Percentiles rank a stretch among this genome's conserved stretches.
phyloP scores from a whole-genome alignment of 2,888 invertebrate species.

The Epirrhoe tristata region DNA sequence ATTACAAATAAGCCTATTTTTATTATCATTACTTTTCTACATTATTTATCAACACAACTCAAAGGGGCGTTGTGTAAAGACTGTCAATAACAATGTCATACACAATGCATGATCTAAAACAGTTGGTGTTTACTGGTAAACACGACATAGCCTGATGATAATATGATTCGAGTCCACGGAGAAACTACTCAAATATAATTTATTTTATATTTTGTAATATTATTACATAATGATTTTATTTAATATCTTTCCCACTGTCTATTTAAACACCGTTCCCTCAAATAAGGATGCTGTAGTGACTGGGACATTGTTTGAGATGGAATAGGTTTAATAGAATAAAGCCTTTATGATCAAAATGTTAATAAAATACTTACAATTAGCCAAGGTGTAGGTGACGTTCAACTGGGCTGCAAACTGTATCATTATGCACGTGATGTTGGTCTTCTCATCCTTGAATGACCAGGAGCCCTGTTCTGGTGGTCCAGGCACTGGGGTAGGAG shows the following conservation, averaged over 20 bases:
- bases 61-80: slow-evolving; percentile 19
- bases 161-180: too few relatives aligned
- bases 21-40: too few relatives aligned
- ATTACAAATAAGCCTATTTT: too few relatives aligned
- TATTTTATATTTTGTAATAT: too few relatives aligned
- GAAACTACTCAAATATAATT: too few relatives aligned
- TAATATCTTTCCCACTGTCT: too few relatives aligned
- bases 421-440: slow-evolving; percentile 87
- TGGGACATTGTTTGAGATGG: not conserved
- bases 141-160: not conserved
- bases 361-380: slow-evolving; percentile 60
- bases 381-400: slow-evolving; percentile 82
- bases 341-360: too few relatives aligned
- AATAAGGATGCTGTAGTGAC: too few relatives aligned
- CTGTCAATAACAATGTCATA: slow-evolving; percentile 1
- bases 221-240: too few relatives aligned
- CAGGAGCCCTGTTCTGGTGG: slow-evolving; percentile 67
- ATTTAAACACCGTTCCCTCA: too few relatives aligned
- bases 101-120: not conserved
- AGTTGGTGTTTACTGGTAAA: not conserved
- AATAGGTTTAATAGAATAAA: too few relatives aligned
- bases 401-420: slow-evolving; percentile 88
- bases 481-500: slow-evolving; percentile 63
- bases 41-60: not conserved
- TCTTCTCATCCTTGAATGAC: slow-evolving; percentile 54